Evolutionary conservation across 1,140 invertebrate genomes (phyloP), one percentile per base, ranked within the genome.

Genomic region (Scylla paramamosain): DNA sequence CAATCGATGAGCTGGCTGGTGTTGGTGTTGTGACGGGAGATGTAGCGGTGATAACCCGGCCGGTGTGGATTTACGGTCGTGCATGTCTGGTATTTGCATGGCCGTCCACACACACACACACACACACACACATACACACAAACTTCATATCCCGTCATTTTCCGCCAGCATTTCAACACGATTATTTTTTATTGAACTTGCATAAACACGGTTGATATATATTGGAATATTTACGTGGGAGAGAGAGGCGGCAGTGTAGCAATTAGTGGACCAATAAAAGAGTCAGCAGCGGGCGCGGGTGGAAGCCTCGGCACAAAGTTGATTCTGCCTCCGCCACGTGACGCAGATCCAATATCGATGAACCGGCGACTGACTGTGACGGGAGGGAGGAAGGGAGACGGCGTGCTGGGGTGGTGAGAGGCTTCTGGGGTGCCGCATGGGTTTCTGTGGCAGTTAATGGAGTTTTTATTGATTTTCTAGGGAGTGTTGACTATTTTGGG

Each of bases 151-250:
- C 25, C 20, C 25, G 25, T 7, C 67, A 77, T 77, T 77, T 77
- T n/a, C 20, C 20, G 67, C 1, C 25, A n/a, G 20, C 67, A 77
- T 77, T 77, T 77, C 20, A 77, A 77, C 67, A 77, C 16, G 67
- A 77, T 77, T 77, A 77, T 77, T n/a, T 77, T 77, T 77, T 77
- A n/a, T 77, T 77, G 67, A 20, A 25, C 20, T n/a, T 77, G 67
- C 67, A 77, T 77, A 77, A 77, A 77, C 67, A 77, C 20, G 67
- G 67, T n/a, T 77, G 67, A 77, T 77, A 77, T 77, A 77, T 77
- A 77, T 77, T 77, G 67, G 67, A 77, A 77, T 77, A 77, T 77
- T 77, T 77, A 77, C 67, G 67, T n/a, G 67, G 67, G 12, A 39
- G 39, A 77, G 67, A 77, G 67, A 77, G 67, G 67, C 25, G n/a